A percentile compares a stretch with the other conserved stretches of the same genome.
Conservation (phyloP, 2,888 invertebrate species). For the Parascotia fuliginaria region DNA sequence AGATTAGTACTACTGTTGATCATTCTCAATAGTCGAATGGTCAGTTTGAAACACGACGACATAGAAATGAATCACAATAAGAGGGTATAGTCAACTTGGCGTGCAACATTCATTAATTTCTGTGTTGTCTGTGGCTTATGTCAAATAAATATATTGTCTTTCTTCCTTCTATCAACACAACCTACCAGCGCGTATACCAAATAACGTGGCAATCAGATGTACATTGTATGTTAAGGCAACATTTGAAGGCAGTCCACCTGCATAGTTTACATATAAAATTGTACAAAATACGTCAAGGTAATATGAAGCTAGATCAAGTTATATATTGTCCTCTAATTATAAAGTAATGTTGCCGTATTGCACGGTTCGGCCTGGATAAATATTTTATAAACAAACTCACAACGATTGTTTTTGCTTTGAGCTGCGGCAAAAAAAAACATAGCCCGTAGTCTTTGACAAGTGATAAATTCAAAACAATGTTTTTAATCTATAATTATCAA, state of each 20-base stretch:
- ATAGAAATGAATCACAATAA: slow-evolving; percentile 60
- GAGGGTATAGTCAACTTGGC: slow-evolving; percentile 54
- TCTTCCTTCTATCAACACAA: too few species aligned
- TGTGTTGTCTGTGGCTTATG: too few species aligned
- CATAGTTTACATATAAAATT: too few species aligned
- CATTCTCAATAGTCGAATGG: slow-evolving; percentile 24
- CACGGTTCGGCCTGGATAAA: slow-evolving; percentile 2
- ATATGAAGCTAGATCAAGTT: slow-evolving; percentile 12
- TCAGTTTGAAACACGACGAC: slow-evolving; percentile 34
- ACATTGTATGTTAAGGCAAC: slow-evolving; percentile 66
- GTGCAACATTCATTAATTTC: too few species aligned
- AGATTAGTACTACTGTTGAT: slow-evolving; percentile 43
- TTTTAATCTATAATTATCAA: too few species aligned
- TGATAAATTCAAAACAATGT: too few species aligned
- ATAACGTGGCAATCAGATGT: slow-evolving; percentile 51
- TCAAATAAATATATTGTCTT: too few species aligned
- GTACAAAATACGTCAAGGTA: too few species aligned
- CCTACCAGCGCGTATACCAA: slow-evolving; percentile 52
- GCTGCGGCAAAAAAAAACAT: too few species aligned
- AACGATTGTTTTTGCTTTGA: too few species aligned
- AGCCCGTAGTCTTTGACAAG: too few species aligned
- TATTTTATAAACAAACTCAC: slow-evolving; percentile 4
- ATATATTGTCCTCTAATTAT: slow-evolving; percentile 19
- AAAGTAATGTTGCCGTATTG: slow-evolving; percentile 1
- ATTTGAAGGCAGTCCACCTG: slow-evolving; percentile 60